Evolutionary conservation across 2,797 vertebrate genomes (phyloP).

Genomic region (Ciconia nigra): DNA sequence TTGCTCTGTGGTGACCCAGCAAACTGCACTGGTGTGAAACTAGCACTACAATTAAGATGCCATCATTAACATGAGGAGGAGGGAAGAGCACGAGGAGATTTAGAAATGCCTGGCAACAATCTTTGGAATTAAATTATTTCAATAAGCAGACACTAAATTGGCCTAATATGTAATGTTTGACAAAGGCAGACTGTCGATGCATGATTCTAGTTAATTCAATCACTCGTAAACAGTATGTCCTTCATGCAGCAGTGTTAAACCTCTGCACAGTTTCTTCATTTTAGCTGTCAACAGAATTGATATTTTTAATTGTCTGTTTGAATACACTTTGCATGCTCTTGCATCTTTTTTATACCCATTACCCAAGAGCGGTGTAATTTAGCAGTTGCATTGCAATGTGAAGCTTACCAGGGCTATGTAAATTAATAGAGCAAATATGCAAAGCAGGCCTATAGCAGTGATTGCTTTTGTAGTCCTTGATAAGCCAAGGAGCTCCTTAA

Average conservation of each 20-base stretch:
- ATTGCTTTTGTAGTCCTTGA: slow-evolving; percentile 69
- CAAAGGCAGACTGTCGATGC: not conserved
- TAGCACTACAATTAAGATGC: slow-evolving; percentile 30
- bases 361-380: slow-evolving; percentile 56
- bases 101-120: slow-evolving; percentile 14
- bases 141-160: slow-evolving; percentile 34
- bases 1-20: not conserved
- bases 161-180: not conserved
- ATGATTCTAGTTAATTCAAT: slow-evolving; percentile 30
- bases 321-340: slow-evolving; percentile 22
- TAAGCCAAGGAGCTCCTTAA: slow-evolving; percentile 66
- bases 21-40: not conserved
- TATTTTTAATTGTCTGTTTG: slow-evolving; percentile 63
- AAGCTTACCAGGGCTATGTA: slow-evolving; percentile 42
- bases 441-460: slow-evolving; percentile 59
- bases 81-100: not conserved
- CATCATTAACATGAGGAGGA: not conserved
- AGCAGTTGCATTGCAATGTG: slow-evolving; percentile 20
- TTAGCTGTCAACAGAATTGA: slow-evolving; percentile 45
- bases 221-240: not conserved
- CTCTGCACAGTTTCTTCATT: slow-evolving; percentile 19
- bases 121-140: slow-evolving; percentile 44
- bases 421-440: slow-evolving; percentile 71
- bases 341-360: slow-evolving; percentile 36
- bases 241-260: not conserved